phyloP scores from a whole-genome alignment of 2,888 invertebrate species.

The Drosophila rellima region DNA sequence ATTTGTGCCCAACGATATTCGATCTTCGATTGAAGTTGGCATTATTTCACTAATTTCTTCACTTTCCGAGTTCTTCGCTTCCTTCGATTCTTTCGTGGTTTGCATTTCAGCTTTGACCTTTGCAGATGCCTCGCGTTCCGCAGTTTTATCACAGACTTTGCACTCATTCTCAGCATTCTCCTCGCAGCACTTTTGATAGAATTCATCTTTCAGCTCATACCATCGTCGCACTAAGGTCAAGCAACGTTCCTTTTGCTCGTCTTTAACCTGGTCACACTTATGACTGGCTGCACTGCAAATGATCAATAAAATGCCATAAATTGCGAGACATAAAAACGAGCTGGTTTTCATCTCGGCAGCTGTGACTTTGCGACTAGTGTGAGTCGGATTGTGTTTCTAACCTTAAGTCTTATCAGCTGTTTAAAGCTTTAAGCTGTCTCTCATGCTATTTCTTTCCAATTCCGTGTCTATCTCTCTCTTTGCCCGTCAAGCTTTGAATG shows the following conservation, averaged over 20 bases:
- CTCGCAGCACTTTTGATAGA: slow-evolving; percentile 5
- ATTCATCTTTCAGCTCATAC: slow-evolving; percentile 4
- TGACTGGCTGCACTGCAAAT: not conserved
- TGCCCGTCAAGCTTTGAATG: not conserved
- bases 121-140: not conserved
- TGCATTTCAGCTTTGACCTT: not conserved
- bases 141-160: not conserved
- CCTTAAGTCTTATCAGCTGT: not conserved
- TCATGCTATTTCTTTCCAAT: not conserved
- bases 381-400: not conserved
- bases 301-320: not conserved
- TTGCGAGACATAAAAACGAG: not conserved
- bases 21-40: not conserved
- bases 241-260: not conserved
- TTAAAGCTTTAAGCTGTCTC: not conserved
- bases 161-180: not conserved
- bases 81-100: not conserved
- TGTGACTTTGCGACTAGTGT: not conserved
- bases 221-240: not conserved
- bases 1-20: not conserved
- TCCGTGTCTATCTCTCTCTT: not conserved
- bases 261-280: not conserved
- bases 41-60: not conserved
- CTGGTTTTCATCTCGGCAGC: slow-evolving; percentile 6
- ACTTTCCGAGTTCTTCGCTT: not conserved